phyloP scores from a whole-genome alignment of 2,797 vertebrate species.

The Nothura maculosa region DNA sequence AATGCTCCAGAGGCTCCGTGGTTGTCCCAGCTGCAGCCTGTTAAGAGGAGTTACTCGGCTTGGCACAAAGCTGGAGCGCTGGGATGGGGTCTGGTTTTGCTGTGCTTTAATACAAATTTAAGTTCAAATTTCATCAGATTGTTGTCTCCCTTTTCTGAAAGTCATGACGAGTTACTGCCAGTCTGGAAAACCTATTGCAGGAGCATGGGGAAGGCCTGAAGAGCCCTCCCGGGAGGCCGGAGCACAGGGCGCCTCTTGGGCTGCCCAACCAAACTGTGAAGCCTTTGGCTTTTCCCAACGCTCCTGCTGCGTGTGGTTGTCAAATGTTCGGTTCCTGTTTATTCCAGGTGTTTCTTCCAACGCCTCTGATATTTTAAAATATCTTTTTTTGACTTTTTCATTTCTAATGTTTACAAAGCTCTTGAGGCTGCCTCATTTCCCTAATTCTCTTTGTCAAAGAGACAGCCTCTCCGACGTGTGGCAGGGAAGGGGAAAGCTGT shows the following conservation, averaged over 20 bases:
- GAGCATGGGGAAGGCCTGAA: background rate
- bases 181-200: background rate
- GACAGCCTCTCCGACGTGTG: background rate
- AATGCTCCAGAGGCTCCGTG: background rate
- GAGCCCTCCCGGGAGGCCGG: too few species aligned
- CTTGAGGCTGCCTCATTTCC: background rate
- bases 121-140: rapidly evolving
- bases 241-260: background rate
- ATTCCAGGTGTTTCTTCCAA: background rate
- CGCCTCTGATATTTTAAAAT: background rate
- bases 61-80: background rate
- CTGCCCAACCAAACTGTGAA: background rate
- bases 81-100: rapidly evolving
- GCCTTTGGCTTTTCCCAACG: background rate
- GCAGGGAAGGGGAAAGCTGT: conserved; percentile 25
- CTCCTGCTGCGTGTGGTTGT: background rate
- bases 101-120: background rate
- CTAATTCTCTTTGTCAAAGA: background rate
- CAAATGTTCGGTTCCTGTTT: background rate
- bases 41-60: background rate
- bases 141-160: background rate
- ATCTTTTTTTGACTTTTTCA: background rate
- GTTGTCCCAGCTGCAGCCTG: background rate
- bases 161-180: background rate
- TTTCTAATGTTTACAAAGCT: background rate